phyloP scores from a whole-genome alignment of 2,797 vertebrate species.

The Florisuga fusca region DNA sequence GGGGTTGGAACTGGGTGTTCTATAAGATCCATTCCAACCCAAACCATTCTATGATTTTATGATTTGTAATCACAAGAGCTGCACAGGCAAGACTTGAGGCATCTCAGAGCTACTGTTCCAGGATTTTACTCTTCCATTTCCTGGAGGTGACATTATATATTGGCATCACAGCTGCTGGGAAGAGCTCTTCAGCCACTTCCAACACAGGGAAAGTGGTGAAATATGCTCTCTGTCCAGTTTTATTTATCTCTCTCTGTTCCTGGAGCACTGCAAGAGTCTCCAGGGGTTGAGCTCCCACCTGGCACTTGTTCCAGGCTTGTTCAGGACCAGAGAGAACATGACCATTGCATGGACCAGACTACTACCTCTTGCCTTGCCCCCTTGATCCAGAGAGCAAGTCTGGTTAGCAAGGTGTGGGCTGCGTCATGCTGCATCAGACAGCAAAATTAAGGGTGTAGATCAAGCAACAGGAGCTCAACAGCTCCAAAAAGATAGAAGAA shows the following conservation, averaged over 20 bases:
- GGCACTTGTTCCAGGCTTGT: neutral
- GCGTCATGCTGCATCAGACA: neutral
- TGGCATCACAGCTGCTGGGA: neutral
- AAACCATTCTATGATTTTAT: too few species aligned
- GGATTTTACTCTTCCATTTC: neutral
- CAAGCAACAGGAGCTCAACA: neutral
- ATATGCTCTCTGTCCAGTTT: neutral
- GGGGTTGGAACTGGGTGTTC: too few species aligned
- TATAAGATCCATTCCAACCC: too few species aligned
- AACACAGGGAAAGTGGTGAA: neutral
- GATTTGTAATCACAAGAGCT: neutral
- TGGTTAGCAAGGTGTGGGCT: neutral
- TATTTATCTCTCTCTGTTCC: neutral
- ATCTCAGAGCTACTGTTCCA: neutral
- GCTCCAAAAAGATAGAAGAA: neutral
- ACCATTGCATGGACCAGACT: neutral
- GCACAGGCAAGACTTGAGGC: neutral
- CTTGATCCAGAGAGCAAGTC: neutral
- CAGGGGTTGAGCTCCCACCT: neutral
- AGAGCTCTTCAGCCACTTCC: neutral
- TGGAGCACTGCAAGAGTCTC: neutral
- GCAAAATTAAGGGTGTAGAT: neutral
- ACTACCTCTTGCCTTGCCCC: fast-evolving
- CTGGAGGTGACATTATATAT: neutral
- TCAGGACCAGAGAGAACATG: neutral